Evolutionary conservation across 2,888 invertebrate genomes (phyloP).

Genomic region (Helobdella robusta): DNA sequence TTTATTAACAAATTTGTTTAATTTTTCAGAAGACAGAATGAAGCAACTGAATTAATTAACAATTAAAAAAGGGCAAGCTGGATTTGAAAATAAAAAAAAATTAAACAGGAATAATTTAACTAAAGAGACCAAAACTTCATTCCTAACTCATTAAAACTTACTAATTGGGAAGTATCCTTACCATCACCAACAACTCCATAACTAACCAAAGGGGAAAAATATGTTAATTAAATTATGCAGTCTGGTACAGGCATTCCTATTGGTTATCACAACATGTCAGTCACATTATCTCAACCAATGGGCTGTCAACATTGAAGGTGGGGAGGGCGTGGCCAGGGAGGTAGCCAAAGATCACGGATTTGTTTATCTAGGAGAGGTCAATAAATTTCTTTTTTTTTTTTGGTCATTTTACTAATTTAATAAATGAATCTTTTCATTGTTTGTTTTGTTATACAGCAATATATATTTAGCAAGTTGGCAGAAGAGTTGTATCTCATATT

Average conservation of each 20-base stretch:
- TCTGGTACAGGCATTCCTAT: neutral
- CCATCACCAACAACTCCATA: too few relatives aligned
- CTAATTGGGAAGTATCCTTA: too few relatives aligned
- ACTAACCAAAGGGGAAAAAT: neutral
- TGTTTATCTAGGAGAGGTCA: constrained; percentile 37
- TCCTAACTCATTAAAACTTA: too few relatives aligned
- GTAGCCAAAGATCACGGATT: constrained; percentile 44
- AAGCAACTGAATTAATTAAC: too few relatives aligned
- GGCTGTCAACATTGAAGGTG: constrained; percentile 45
- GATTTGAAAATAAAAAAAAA: neutral
- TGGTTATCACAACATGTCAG: neutral
- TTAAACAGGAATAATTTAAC: too few relatives aligned
- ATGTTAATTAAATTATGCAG: neutral
- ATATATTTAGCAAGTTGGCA: too few relatives aligned
- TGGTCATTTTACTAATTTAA: neutral
- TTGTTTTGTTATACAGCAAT: too few relatives aligned
- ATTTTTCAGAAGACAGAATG: too few relatives aligned
- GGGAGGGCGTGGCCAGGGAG: constrained; percentile 39
- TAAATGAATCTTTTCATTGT: neutral
- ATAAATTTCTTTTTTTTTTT: neutral
- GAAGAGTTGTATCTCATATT: too few relatives aligned
- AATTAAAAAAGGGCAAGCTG: too few relatives aligned
- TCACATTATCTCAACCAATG: constrained; percentile 38
- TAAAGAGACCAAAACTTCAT: too few relatives aligned
- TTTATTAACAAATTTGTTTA: too few relatives aligned